phyloP scores from a whole-genome alignment of 2,113 vertebrate genomes.

The Clarias magur region DNA sequence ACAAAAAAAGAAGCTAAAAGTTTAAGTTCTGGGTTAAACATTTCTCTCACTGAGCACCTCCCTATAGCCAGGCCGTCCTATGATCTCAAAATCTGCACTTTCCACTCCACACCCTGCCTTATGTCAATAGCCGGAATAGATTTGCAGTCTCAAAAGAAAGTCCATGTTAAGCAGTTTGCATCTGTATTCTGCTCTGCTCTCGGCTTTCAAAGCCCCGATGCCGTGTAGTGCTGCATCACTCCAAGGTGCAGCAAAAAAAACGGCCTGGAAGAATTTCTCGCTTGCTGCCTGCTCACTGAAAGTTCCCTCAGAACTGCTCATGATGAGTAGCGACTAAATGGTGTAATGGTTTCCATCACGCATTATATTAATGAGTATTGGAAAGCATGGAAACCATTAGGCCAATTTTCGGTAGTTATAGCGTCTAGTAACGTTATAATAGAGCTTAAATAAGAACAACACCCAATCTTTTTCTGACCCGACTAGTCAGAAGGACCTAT shows the following conservation, averaged over 20 bases:
- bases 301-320: not conserved
- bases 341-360: not conserved
- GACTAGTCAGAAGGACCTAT: not conserved
- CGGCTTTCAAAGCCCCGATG: constrained; percentile 17
- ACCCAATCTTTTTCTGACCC: not conserved
- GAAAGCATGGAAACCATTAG: constrained; percentile 11
- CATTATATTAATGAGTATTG: not conserved
- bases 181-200: constrained; percentile 8
- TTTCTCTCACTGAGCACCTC: not conserved
- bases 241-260: constrained; percentile 4
- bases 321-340: not conserved
- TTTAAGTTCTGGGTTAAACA: not conserved
- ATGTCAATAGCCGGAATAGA: not conserved
- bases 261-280: constrained; percentile 20
- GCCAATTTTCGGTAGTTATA: not conserved
- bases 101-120: not conserved
- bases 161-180: constrained; percentile 16
- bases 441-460: not conserved
- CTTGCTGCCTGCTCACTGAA: not conserved
- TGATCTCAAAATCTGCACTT: not conserved
- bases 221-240: constrained; percentile 13
- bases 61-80: not conserved
- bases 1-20: not conserved
- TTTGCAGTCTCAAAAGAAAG: constrained; percentile 18
- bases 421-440: not conserved